phyloP scores from a whole-genome alignment of 2,797 vertebrate species.

The Pelochelys cantorii region DNA sequence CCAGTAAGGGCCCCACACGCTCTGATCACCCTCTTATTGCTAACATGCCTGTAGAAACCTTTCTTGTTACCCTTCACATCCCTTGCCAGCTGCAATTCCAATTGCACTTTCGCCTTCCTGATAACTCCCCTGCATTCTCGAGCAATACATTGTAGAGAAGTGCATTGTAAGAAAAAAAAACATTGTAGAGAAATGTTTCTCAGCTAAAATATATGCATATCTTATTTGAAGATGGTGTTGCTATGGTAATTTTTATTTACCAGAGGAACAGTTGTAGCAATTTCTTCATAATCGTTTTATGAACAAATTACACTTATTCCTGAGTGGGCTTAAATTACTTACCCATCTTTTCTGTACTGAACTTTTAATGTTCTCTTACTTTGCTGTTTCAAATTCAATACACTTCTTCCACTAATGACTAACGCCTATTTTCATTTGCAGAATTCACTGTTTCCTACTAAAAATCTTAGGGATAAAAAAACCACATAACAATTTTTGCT shows the following conservation, averaged over 20 bases:
- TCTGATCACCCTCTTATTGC: too few relatives aligned
- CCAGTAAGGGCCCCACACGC: too few relatives aligned
- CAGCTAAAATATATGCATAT: constrained; percentile 45
- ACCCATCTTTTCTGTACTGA: constrained; percentile 56
- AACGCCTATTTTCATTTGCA: constrained; percentile 47
- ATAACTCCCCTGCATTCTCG: too few relatives aligned
- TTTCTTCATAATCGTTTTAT: constrained; percentile 60
- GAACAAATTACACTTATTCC: constrained; percentile 78
- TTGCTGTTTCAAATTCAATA: constrained; percentile 63
- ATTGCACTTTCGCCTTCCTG: too few relatives aligned
- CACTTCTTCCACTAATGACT: constrained; percentile 49
- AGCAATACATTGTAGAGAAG: not conserved
- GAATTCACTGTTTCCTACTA: constrained; percentile 20
- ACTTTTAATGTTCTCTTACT: constrained; percentile 68
- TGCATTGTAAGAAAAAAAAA: not conserved
- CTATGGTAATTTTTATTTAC: constrained; percentile 78
- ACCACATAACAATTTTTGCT: not conserved
- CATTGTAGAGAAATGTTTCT: constrained; percentile 19
- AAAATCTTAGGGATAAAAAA: constrained; percentile 7
- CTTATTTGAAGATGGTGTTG: constrained; percentile 68
- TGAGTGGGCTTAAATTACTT: constrained; percentile 72
- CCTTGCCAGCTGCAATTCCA: too few relatives aligned
- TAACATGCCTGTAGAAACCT: too few relatives aligned
- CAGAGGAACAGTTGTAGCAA: constrained; percentile 66
- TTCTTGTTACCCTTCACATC: too few relatives aligned